Base-by-base conservation (phyloP, 92 coral and sea anemone genomes). In the Actinernus sp. region DNA sequence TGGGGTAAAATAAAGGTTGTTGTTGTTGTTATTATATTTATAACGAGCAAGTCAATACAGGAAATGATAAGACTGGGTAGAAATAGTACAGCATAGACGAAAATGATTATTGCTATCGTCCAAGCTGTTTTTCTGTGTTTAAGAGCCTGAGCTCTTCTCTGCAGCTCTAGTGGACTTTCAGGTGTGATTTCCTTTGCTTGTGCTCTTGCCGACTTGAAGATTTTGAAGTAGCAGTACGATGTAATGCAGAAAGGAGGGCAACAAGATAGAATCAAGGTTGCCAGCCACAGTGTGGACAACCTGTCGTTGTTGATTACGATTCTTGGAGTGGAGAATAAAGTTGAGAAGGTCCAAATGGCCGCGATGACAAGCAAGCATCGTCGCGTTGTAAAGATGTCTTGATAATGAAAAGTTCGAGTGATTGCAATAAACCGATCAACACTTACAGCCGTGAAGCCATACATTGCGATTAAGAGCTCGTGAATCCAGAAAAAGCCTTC, bases 361-460 rank as follows among this genome's bases (percentile, higher is more conserved):
- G 65, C 33, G 14, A 81, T 74, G 23, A 65, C 65, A 17, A 49
- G 31, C 26, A 24, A 11, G 58, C 82, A 79, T 26, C 82, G 83
- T 13, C 44, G 49, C 0, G 48, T 49, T 0, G 88, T 89, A 48
- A 89, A 68, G 1, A 84, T 13, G 2, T 48, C 18, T 19, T 38
- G 34, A 36, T 89, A 89, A n/a, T 62, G 68, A 21, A 84, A 44
- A 10, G 86, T 48, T 9, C 33, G 24, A 1, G 61, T 84, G 2
- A 89, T 73, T 6, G 92, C 92, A 13, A 74, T 30, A 58, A 54
- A 85, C 24, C 96, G 74, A 32, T 89, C 96, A 4, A 84, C 32
- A 19, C 88, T 85, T 55, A 89, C 73, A 0, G 63, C 57, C 2
- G 82, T 55, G 18, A 89, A 61, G 21, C 70, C 71, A 25, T 60